Percentiles rank a stretch among this genome's conserved stretches.
phyloP scores from a whole-genome alignment of 1,140 invertebrate species.

The Archivesica marissinica region DNA sequence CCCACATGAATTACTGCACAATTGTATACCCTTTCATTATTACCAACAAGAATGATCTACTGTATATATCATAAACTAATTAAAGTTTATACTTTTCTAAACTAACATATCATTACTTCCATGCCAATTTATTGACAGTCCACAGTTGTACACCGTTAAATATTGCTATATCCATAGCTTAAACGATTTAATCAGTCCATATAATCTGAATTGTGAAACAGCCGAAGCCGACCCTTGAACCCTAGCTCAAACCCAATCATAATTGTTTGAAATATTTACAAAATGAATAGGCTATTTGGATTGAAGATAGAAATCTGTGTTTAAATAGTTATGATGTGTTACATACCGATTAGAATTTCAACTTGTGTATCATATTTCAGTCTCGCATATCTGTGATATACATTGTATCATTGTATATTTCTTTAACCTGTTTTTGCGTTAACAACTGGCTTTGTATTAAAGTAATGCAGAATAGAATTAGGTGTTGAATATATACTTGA shows the following conservation, averaged over 20 bases:
- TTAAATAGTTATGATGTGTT: conserved; percentile 13
- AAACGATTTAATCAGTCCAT: too few species aligned
- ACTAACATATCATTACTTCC: too few species aligned
- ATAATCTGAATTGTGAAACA: conserved; percentile 2
- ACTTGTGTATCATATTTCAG: not conserved
- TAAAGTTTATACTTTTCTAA: too few species aligned
- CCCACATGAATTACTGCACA: too few species aligned
- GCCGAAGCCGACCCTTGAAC: not conserved
- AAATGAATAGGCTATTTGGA: not conserved
- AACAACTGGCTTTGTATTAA: not conserved
- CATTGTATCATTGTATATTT: conserved; percentile 15
- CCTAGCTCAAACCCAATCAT: not conserved
- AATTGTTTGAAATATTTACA: not conserved
- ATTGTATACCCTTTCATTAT: too few species aligned
- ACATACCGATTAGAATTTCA: conserved; percentile 7
- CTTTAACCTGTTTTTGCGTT: not conserved
- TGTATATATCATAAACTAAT: too few species aligned
- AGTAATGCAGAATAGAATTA: conserved; percentile 16
- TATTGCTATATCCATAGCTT: conserved; percentile 1
- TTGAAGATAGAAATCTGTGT: conserved; percentile 1
- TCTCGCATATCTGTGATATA: not conserved
- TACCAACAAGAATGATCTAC: too few species aligned
- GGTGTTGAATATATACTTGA: not conserved
- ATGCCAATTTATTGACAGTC: too few species aligned
- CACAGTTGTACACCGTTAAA: too few species aligned